These are phyloP conservation scores for Parochlus steinenii DNA, from an alignment of 2,888 invertebrate genomes.

Conservation along the genomic window DNA sequence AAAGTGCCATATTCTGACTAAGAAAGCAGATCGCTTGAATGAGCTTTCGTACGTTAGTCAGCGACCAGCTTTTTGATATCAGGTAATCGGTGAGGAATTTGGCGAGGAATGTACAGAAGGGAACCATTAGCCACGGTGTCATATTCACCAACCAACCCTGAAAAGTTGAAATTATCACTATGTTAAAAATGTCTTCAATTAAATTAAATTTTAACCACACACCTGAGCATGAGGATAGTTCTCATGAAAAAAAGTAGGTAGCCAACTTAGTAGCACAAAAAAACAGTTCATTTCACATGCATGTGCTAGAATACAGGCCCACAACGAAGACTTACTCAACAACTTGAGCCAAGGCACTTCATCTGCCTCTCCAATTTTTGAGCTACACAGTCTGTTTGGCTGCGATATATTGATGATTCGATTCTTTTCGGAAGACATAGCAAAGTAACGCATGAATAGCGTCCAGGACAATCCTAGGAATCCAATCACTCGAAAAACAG, in stretches of 20 bases:
- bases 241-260: conserved; percentile 57
- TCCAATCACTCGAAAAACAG: conserved; percentile 46
- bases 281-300: conserved; percentile 57
- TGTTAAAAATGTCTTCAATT: neutral
- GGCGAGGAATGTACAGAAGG: conserved; percentile 44
- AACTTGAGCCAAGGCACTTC: conserved; percentile 43
- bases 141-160: conserved; percentile 55
- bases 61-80: conserved; percentile 34
- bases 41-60: conserved; percentile 36
- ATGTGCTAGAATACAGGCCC: conserved; percentile 53
- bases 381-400: conserved; percentile 25
- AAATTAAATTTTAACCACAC: conserved; percentile 9
- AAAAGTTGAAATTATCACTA: conserved; percentile 8
- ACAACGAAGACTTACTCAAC: conserved; percentile 41
- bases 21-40: conserved; percentile 36
- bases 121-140: conserved; percentile 48
- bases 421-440: conserved; percentile 28
- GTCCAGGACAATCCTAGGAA: conserved; percentile 40
- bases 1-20: conserved; percentile 33
- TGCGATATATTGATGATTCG: conserved; percentile 29
- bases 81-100: conserved; percentile 43
- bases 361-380: conserved; percentile 21
- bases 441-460: conserved; percentile 35
- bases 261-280: conserved; percentile 52
- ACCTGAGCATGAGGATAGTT: conserved; percentile 45